Evolutionary conservation across 2,888 invertebrate species (phyloP).

Genomic region (Lasioglossum oenotherae): DNA sequence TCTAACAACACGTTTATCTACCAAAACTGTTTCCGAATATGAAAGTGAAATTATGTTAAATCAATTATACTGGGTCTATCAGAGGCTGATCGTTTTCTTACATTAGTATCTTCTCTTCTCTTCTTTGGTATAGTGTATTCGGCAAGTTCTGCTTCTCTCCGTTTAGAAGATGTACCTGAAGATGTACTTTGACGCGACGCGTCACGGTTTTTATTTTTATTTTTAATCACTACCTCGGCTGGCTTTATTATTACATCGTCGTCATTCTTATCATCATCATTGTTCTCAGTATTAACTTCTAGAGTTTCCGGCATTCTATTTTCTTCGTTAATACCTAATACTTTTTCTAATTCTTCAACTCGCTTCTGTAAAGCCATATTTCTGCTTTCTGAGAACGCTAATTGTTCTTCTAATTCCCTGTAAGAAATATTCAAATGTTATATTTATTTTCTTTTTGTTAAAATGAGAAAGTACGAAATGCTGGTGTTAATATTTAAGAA

Average conservation of each 20-base stretch:
- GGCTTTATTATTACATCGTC: background rate
- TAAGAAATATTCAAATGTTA: constrained; percentile 2
- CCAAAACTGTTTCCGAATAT: background rate
- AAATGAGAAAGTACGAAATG: background rate
- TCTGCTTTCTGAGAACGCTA: constrained; percentile 34
- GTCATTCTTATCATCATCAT: background rate
- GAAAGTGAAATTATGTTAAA: constrained; percentile 38
- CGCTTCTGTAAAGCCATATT: constrained; percentile 34
- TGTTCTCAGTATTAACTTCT: background rate
- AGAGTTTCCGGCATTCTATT: background rate
- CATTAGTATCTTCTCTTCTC: background rate
- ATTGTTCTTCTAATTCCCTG: constrained; percentile 44
- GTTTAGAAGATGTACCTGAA: background rate
- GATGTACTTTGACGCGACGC: background rate
- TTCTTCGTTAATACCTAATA: constrained; percentile 25
- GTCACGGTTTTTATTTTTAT: constrained; percentile 5
- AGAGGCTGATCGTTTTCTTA: background rate
- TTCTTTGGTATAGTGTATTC: constrained; percentile 32
- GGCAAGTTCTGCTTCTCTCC: constrained; percentile 18
- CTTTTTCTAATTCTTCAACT: constrained; percentile 51
- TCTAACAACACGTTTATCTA: constrained; percentile 27
- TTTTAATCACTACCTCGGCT: background rate
- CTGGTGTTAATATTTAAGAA: background rate
- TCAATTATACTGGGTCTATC: constrained; percentile 26
- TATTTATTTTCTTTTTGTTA: background rate